Evolutionary conservation across 2,888 invertebrate genomes (phyloP).

Genomic region (Diaphora mendica): DNA sequence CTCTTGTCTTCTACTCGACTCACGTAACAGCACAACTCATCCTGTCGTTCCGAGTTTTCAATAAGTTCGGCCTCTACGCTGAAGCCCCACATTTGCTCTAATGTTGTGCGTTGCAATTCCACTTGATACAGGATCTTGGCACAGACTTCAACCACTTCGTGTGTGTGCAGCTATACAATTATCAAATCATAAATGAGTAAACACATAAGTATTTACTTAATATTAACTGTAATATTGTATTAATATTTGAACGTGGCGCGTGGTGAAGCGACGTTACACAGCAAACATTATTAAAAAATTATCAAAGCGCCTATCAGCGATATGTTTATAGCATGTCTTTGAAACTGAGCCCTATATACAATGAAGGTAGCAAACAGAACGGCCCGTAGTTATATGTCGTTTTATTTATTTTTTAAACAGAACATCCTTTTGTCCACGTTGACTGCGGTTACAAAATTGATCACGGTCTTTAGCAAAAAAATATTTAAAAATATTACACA

Average conservation of each 20-base stretch:
- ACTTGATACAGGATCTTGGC: conserved; percentile 99
- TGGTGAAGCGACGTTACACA: neutral
- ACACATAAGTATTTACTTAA: neutral
- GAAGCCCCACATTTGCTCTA: conserved; percentile 99
- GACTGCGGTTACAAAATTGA: conserved; percentile 57
- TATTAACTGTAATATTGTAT: neutral
- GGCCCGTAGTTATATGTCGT: conserved; percentile 40
- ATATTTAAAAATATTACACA: neutral
- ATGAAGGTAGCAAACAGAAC: conserved; percentile 27
- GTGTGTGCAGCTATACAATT: conserved; percentile 92
- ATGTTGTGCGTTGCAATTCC: conserved; percentile 94
- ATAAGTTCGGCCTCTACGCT: conserved; percentile 98
- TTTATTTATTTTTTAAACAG: conserved; percentile 57
- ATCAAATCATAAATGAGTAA: conserved; percentile 19
- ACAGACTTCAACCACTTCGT: conserved; percentile 98
- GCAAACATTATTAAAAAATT: conserved; percentile 6
- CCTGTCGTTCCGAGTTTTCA: conserved; percentile 97
- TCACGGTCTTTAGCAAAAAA: conserved; percentile 39
- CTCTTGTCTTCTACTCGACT: conserved; percentile 98
- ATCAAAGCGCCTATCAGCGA: conserved; percentile 4
- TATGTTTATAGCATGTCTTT: conserved; percentile 19
- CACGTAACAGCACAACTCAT: conserved; percentile 98
- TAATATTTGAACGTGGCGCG: neutral
- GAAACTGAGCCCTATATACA: conserved; percentile 12
- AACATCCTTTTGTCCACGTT: conserved; percentile 55